These are phyloP conservation scores for Meghimatium bilineatum DNA, from an alignment of 2,888 invertebrate genomes.

Conservation along the genomic window DNA sequence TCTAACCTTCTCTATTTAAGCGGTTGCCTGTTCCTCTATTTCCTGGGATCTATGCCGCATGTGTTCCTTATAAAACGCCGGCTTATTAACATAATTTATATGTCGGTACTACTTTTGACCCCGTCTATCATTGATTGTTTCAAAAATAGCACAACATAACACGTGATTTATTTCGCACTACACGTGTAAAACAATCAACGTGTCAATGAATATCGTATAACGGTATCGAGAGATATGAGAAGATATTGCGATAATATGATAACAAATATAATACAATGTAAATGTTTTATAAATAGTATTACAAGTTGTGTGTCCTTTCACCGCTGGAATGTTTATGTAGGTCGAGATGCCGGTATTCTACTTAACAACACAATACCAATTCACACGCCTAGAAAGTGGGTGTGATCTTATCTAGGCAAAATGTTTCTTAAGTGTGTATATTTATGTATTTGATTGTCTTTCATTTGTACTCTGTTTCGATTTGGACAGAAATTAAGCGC, in stretches of 20 bases:
- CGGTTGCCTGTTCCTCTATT: background rate
- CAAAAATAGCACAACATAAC: constrained; percentile 19
- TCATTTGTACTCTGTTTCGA: no score
- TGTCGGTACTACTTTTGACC: constrained; percentile 44
- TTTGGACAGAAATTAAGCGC: no score
- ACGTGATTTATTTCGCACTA: background rate
- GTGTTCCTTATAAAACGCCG: background rate
- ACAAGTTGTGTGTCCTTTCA: background rate
- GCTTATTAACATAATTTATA: constrained; percentile 38
- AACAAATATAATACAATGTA: background rate
- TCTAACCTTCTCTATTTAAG: background rate
- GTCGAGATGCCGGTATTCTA: constrained; percentile 32
- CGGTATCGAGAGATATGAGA: background rate
- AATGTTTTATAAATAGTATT: background rate
- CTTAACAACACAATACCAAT: background rate
- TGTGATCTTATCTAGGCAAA: no score
- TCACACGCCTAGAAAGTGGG: no score
- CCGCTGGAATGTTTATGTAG: constrained; percentile 16
- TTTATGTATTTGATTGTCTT: no score
- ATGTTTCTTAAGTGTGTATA: no score
- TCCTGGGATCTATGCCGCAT: background rate
- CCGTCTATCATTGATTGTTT: constrained; percentile 42
- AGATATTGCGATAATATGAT: background rate
- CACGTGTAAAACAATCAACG: background rate
- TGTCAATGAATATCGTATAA: background rate